Conservation (phyloP, 53 echinoderm and acorn worm species). For the Luidia sarsii region DNA sequence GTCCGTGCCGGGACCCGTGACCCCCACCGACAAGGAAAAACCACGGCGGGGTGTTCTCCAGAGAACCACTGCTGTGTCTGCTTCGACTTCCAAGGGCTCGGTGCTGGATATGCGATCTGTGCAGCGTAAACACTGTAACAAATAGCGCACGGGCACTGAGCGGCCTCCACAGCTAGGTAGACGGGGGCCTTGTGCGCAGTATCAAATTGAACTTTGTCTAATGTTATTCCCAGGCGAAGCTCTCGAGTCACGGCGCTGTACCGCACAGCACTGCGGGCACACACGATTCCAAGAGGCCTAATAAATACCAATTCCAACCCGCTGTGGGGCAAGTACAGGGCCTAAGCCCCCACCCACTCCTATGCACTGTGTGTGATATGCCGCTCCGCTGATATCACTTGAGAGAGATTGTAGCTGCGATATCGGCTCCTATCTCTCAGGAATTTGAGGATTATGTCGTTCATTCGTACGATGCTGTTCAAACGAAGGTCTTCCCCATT, state of each 20-base stretch:
- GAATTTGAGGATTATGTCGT: slow-evolving; percentile 39
- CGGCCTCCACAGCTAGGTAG: slow-evolving; percentile 21
- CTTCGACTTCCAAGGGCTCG: not conserved
- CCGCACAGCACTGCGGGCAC: not conserved
- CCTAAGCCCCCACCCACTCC: slow-evolving; percentile 41
- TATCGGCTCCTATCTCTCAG: slow-evolving; percentile 27
- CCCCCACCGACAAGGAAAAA: too few species aligned
- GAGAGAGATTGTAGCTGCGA: slow-evolving; percentile 18
- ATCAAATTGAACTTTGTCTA: slow-evolving; percentile 55
- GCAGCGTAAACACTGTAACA: slow-evolving; percentile 49
- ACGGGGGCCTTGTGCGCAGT: slow-evolving; percentile 37
- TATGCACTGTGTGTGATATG: slow-evolving; percentile 1
- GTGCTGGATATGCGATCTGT: slow-evolving; percentile 23
- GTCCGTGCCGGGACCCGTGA: too few species aligned
- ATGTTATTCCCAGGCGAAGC: slow-evolving; percentile 45
- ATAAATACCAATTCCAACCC: slow-evolving; percentile 42
- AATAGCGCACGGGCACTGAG: slow-evolving; percentile 4
- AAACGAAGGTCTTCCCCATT: too few species aligned
- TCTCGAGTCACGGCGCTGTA: not conserved
- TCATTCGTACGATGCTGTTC: too few species aligned
- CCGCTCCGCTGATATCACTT: slow-evolving; percentile 22
- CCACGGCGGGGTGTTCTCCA: slow-evolving; percentile 23
- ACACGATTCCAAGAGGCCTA: slow-evolving; percentile 31
- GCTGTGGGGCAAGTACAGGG: slow-evolving; percentile 39
- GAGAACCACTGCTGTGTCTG: slow-evolving; percentile 18